Evolutionary conservation across 2,113 vertebrate species (phyloP).

Genomic region (Chlorodrepanis virens): DNA sequence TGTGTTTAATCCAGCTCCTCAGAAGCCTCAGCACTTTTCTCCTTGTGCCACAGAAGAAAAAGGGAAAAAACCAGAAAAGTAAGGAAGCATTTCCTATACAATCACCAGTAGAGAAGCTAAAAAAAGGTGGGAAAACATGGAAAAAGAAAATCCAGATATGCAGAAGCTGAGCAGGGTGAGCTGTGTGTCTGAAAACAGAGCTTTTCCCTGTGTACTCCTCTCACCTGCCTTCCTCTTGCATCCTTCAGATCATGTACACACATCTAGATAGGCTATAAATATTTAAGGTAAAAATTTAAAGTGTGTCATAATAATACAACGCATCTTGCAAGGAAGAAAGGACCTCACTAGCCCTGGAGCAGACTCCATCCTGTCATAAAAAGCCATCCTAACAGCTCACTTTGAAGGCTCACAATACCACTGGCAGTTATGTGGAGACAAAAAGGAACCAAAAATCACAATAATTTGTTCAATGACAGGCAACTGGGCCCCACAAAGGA

Average conservation of each 20-base stretch:
- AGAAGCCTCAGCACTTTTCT: neutral
- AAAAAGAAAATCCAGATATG: neutral
- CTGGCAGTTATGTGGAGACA: neutral
- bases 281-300: constrained; percentile 50
- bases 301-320: constrained; percentile 2
- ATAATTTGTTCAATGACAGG: constrained; percentile 19
- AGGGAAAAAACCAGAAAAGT: neutral
- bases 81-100: neutral
- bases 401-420: constrained; percentile 35
- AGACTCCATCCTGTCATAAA: constrained; percentile 30
- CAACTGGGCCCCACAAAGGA: constrained; percentile 25
- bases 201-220: neutral
- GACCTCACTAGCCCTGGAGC: neutral
- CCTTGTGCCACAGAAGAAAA: neutral
- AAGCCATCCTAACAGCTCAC: neutral
- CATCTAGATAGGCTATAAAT: neutral
- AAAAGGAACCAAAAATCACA: constrained; percentile 38
- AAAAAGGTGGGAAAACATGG: neutral
- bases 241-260: neutral
- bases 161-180: neutral
- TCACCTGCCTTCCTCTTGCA: neutral
- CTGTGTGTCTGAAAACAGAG: neutral
- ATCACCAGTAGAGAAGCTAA: neutral
- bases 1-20: neutral
- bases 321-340: neutral